A percentile compares a stretch with the other conserved stretches of the same genome.
Evolutionary conservation across 1,140 invertebrate genomes (phyloP).

Genomic region (Pogonomyrmex californicus): DNA sequence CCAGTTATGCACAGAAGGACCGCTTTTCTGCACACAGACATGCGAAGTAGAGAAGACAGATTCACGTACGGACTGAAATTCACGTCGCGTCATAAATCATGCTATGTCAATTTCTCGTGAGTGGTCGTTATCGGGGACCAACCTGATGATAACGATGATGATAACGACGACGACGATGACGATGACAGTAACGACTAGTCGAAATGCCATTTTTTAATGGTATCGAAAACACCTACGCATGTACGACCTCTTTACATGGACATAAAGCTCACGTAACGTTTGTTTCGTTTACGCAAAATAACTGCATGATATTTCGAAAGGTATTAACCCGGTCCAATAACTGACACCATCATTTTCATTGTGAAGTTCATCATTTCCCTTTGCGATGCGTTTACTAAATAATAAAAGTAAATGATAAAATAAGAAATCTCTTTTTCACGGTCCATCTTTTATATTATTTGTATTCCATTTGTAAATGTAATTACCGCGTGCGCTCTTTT

Average conservation of each 20-base stretch:
- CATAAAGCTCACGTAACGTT: slow-evolving; percentile 61
- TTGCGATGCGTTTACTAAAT: background rate
- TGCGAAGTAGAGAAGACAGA: background rate
- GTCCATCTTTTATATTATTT: background rate
- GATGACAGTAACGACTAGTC: slow-evolving; percentile 30
- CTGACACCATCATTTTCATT: background rate
- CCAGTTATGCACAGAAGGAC: slow-evolving; percentile 25
- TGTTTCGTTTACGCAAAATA: slow-evolving; percentile 18
- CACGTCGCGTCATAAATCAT: slow-evolving; percentile 55
- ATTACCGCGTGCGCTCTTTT: background rate
- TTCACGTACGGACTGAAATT: slow-evolving; percentile 44
- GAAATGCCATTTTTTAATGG: slow-evolving; percentile 33
- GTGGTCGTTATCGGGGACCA: slow-evolving; percentile 15
- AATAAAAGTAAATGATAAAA: slow-evolving; percentile 1
- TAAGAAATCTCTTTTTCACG: background rate
- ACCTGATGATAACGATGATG: slow-evolving; percentile 43
- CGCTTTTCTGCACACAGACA: slow-evolving; percentile 20
- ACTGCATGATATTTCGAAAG: slow-evolving; percentile 36
- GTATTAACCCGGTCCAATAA: background rate
- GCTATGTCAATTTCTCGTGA: slow-evolving; percentile 40
- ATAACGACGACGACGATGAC: slow-evolving; percentile 28
- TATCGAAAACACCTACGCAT: slow-evolving; percentile 56
- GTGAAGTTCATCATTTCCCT: background rate
- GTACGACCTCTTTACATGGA: slow-evolving; percentile 44
- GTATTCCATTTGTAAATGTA: background rate